Evolutionary conservation across 2,888 invertebrate species (phyloP), one percentile per base, ranked within the genome.

Genomic region (Amphipyra tragopoginis): DNA sequence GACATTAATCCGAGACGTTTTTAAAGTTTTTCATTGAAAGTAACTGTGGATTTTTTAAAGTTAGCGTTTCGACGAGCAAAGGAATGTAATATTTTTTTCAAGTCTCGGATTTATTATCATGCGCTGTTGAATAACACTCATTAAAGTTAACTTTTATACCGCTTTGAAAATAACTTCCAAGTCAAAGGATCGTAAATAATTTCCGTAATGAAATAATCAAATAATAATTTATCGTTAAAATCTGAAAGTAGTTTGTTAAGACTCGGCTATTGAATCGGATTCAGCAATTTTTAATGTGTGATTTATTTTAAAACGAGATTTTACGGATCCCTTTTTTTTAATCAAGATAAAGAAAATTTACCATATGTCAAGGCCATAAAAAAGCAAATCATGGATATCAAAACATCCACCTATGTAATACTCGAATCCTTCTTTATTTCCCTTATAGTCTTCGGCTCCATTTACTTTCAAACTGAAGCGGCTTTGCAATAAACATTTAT

Each of bases 1-100:
- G 76, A 85, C 88, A 85, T 88, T 89, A 86, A 85, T 81, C 80
- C 78, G 51, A 47, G 58, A 64, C 53, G 61, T 82, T 83, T 85
- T 83, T 81, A 80, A 84, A 81, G 80, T 83, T 82, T 86, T 81
- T 72, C 64, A 67, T 72, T 77, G 65, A 77, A 74, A 70, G 69
- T 61, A 77, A 79, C 53, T 75, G 61, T 50, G 34, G 4, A 42
- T 43, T 74, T 65, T 59, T 66, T 29, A 6, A 49, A 56, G 54
- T 57, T 58, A 39, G 8, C 56, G 53, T 61, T 74, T 62, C 58
- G 36, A 49, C 29, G 54, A 10, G 48, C 29, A 51, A 58, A 60
- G 9, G 10, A 61, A 73, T 67, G 68, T 65, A 36, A 52, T 60
- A n/a, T 52, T 1, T 48, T 55, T 72, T 21, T 51, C 43, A 44